Evolutionary conservation across 2,113 vertebrate species (phyloP).

Genomic region (Phalacrocorax pelagicus): DNA sequence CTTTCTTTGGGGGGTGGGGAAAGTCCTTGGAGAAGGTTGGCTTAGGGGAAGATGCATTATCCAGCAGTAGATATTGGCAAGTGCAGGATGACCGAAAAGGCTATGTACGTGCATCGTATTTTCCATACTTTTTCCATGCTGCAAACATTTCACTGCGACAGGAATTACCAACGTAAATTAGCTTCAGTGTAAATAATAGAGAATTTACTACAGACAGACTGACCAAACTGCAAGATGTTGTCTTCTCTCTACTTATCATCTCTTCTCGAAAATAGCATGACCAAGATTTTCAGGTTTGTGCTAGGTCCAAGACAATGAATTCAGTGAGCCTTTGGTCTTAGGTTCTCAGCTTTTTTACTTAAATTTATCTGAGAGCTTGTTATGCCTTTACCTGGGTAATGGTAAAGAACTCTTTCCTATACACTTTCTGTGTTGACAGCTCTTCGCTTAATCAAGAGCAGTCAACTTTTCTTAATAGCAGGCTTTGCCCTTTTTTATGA

Average conservation of each 20-base stretch:
- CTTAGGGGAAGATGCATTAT: conserved; percentile 16
- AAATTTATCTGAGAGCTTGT: neutral
- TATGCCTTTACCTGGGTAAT: neutral
- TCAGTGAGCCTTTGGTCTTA: neutral
- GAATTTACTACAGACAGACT: neutral
- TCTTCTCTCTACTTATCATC: neutral
- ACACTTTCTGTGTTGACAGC: neutral
- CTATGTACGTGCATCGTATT: neutral
- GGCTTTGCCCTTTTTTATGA: neutral
- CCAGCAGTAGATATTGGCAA: conserved; percentile 21
- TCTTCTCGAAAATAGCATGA: neutral
- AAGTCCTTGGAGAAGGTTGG: neutral
- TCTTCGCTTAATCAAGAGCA: neutral
- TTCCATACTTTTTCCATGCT: conserved; percentile 45
- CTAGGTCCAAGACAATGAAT: neutral
- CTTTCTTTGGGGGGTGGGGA: neutral
- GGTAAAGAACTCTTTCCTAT: neutral
- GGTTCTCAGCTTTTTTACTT: neutral
- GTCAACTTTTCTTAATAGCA: neutral
- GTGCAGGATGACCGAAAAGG: neutral
- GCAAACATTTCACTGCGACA: neutral
- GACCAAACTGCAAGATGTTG: neutral
- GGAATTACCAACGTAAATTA: neutral
- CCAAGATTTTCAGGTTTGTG: neutral
- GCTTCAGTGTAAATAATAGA: neutral